phyloP scores from a whole-genome alignment of 64 coral and sea anemone genomes.

The Montipora foliosa region DNA sequence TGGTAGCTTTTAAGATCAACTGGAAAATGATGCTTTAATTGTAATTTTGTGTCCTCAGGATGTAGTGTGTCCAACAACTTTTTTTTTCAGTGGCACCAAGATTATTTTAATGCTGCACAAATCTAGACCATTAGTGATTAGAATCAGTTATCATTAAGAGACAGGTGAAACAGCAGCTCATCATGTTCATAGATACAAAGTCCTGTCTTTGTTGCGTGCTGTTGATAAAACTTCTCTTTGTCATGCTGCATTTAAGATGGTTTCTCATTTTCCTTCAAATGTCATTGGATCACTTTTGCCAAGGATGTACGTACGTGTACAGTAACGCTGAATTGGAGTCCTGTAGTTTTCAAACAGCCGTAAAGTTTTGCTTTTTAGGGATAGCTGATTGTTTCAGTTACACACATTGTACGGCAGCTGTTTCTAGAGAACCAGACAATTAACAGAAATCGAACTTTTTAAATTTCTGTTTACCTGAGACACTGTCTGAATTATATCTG shows the following conservation, averaged over 20 bases:
- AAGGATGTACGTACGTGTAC: not conserved
- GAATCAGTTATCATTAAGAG: not conserved
- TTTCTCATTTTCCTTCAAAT: not conserved
- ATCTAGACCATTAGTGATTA: constrained; percentile 24
- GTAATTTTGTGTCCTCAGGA: constrained; percentile 4
- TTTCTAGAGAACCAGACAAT: not conserved
- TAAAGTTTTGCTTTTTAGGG: not conserved
- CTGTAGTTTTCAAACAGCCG: not conserved
- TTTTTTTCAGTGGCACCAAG: not conserved
- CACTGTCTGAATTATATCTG: constrained; percentile 37
- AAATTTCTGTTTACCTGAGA: constrained; percentile 14
- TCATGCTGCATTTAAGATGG: not conserved
- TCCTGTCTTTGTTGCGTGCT: not conserved
- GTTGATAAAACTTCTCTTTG: not conserved
- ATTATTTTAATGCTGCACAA: not conserved
- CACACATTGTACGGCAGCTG: not conserved
- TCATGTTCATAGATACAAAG: not conserved
- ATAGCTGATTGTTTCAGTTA: not conserved
- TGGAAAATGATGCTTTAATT: constrained; percentile 9
- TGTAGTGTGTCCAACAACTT: not conserved
- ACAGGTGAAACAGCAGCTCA: constrained; percentile 5
- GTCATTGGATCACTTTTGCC: not conserved
- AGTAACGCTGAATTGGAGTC: not conserved
- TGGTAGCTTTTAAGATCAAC: not conserved
- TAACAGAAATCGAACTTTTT: not conserved